Base-by-base conservation (phyloP, 2,888 invertebrate species). In the Xanthia togata region DNA sequence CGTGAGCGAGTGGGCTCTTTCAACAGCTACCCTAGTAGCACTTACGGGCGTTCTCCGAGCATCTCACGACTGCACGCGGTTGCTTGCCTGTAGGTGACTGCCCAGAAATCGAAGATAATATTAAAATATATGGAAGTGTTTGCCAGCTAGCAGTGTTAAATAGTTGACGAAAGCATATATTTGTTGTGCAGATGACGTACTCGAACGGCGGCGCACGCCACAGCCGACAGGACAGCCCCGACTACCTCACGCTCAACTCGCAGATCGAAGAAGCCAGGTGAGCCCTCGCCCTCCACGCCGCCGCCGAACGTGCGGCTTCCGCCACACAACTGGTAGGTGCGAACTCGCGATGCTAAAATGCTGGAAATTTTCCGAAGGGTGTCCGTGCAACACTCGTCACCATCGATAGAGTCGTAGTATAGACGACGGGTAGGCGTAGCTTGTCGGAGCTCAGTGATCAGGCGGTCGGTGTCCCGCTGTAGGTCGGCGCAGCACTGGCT, bases 251-350 rank as follows among this genome's bases (percentile, higher is more conserved):
- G 87, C 96, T 98, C 87, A 98, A 98, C 93, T 96, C 97, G 78
- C 97, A 98, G 92, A 98, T 98, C 88, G 98, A 98, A 93, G 97
- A 98, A 93, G 98, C 97, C 83, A 97, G 98, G 98, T 98, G n/a
- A 82, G 87, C 69, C 3, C 11, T 20, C n/a, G 93, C 38, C 20
- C 11, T 11, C 4, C 20, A 5, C 5, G 60, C 59, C 23, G 6
- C 35, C 47, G 17, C 17, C 35, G 55, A 4, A 9, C 64, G 4
- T 17, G n/a, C 68, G 14, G 35, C 12, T 26, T 20, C 23, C n/a
- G 31, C 6, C n/a, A 20, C 31, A 12, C 12, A 44, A 23, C 11
- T 23, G 62, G 9, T 31, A 41, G 50, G 20, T 50, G 8, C 26
- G 53, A 72, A 53, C 26, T 26, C 20, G 47, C 20, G 20, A 26